These are phyloP conservation scores for Drosophila biarmipes DNA, from an alignment of 1,140 invertebrate species.

Conservation along the genomic window DNA sequence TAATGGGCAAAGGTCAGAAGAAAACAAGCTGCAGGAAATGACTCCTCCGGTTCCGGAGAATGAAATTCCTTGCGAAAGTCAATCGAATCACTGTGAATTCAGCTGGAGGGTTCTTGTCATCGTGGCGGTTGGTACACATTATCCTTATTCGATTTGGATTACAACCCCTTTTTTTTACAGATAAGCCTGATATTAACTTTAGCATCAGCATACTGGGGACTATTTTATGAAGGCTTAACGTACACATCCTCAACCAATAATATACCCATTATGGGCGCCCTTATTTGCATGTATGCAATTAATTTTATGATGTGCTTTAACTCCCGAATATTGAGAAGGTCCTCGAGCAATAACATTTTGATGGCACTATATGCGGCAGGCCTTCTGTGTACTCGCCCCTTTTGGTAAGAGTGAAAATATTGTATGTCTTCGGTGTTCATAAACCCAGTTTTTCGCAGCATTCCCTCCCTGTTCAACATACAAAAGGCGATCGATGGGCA, in stretches of 20 bases:
- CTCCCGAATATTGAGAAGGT: not conserved
- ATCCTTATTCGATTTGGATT: not conserved
- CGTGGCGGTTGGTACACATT: slow-evolving; percentile 5
- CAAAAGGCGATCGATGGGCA: not conserved
- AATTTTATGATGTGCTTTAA: not conserved
- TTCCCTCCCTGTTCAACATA: not conserved
- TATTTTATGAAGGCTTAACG: not conserved
- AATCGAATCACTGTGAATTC: not conserved
- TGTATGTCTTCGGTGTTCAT: not conserved
- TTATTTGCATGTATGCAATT: not conserved
- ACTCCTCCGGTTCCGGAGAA: not conserved
- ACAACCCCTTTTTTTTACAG: not conserved
- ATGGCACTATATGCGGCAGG: not conserved
- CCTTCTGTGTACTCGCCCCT: not conserved
- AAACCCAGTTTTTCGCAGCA: not conserved
- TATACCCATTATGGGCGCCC: not conserved
- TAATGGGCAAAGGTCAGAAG: not conserved
- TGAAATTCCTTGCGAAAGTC: not conserved
- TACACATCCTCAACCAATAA: not conserved
- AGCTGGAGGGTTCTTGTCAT: slow-evolving; percentile 1
- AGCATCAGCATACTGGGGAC: not conserved
- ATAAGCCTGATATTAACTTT: not conserved
- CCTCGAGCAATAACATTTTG: not conserved
- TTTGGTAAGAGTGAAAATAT: not conserved
- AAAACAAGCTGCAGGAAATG: not conserved